Base-by-base conservation (phyloP, 2,113 vertebrate genomes). In the Embiotoca jacksoni region DNA sequence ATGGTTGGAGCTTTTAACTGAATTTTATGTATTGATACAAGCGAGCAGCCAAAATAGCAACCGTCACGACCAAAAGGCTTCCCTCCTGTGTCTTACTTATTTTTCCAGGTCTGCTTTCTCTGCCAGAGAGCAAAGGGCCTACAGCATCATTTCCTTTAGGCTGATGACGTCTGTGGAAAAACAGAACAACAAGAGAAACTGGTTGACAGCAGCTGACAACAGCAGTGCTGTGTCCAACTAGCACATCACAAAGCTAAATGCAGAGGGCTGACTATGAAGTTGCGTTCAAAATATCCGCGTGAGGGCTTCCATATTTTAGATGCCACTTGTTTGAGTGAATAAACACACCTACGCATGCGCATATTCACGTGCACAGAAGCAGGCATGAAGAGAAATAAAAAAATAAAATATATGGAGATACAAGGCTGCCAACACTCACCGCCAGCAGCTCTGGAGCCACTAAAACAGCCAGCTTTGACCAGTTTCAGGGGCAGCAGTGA, bases 121-220 rank as follows among this genome's bases (percentile, higher is more conserved):
- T 77, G 84, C 83, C 88, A 92, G 78, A 75, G 72, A 87, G 83
- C 84, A 82, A 73, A 75, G 78, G 69, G 84, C 81, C 85, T 84
- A 63, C 87, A 69, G 76, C 83, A 83, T 91, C 54, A 87, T 92
- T 92, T 92, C 86, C 86, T 83, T 88, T n/a, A 67, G 72, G 71
- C 78, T 67, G 80, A 88, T 92, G 91, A 93, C 81, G 80, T 89
- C 69, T 75, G 71, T 89, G 84, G 91, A 89, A 87, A 86, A 89
- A 80, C 83, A 65, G 76, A 72, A 73, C 66, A 81, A 85, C 71
- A 73, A 66, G 49, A 83, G 82, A 59, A 82, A 23, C 37, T 37
- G 65, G 60, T 55, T 37, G 69, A 89, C 30, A 82, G 75, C 72
- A 61, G 79, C 78, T 57, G 63, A 89, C 60, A 23, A 23, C 23